Percentiles rank a stretch among this genome's conserved stretches.
These are phyloP conservation scores for Scolopax mira DNA, from an alignment of 2,113 vertebrate genomes.

Conservation along the genomic window DNA sequence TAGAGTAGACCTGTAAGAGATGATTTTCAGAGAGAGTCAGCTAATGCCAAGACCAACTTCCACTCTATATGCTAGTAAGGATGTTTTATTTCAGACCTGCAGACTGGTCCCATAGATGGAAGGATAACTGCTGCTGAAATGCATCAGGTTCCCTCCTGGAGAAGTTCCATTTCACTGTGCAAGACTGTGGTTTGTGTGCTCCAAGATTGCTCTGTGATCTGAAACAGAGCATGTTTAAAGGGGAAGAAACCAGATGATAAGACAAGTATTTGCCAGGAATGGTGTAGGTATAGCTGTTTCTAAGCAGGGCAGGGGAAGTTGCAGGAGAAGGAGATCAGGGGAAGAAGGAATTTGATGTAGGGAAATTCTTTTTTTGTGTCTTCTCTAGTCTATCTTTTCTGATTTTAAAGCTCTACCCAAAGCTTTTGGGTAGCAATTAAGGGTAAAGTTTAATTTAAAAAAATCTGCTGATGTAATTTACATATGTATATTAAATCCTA, in stretches of 20 bases:
- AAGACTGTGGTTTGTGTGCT: not conserved
- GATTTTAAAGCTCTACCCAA: not conserved
- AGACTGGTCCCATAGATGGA: not conserved
- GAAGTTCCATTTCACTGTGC: fast-evolving
- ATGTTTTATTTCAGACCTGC: not conserved
- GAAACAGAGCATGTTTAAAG: not conserved
- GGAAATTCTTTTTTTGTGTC: fast-evolving
- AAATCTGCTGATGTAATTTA: not conserved
- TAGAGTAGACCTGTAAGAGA: not conserved
- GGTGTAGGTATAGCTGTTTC: not conserved
- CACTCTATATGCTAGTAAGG: not conserved
- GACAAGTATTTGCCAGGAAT: not conserved
- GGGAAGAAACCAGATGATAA: not conserved
- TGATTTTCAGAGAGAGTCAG: not conserved
- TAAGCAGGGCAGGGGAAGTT: not conserved
- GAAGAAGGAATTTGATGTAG: not conserved
- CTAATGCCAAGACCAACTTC: not conserved
- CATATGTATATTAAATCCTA: not conserved
- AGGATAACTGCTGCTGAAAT: not conserved
- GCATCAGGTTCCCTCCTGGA: not conserved
- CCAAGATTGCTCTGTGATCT: not conserved
- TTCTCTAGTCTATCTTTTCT: not conserved
- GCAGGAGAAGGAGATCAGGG: not conserved
- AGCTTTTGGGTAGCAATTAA: not conserved
- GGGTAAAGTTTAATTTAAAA: not conserved